Conservation (phyloP, 2,113 vertebrate genomes). For the Halcyon malimbica region DNA sequence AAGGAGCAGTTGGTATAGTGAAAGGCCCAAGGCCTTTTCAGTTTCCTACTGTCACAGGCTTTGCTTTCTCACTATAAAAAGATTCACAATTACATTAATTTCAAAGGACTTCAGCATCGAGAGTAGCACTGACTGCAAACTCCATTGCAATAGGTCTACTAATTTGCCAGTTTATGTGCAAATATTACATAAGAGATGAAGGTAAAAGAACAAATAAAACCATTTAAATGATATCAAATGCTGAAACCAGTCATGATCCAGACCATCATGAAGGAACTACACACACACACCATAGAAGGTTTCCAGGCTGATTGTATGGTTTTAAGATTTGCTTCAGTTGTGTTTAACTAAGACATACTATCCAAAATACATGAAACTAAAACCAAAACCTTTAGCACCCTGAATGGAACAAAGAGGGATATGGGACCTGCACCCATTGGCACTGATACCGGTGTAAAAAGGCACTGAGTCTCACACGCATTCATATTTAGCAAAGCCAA, state of each 20-base stretch:
- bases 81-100: neutral
- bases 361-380: neutral
- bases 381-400: neutral
- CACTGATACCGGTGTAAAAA: neutral
- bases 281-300: neutral
- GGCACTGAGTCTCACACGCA: neutral
- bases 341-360: neutral
- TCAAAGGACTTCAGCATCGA: neutral
- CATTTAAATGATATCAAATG: neutral
- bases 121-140: neutral
- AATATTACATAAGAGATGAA: neutral
- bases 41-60: neutral
- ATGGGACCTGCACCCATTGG: neutral
- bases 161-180: neutral
- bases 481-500: neutral
- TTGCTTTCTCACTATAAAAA: neutral
- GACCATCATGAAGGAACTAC: neutral
- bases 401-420: neutral
- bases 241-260: neutral
- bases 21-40: constrained; percentile 9
- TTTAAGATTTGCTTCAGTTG: neutral
- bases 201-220: neutral
- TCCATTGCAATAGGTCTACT: neutral
- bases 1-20: neutral
- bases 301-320: neutral